Evolutionary conservation across 2,113 vertebrate species (phyloP), one percentile per base, ranked within the genome.

Genomic region (Lampris megalopsis): DNA sequence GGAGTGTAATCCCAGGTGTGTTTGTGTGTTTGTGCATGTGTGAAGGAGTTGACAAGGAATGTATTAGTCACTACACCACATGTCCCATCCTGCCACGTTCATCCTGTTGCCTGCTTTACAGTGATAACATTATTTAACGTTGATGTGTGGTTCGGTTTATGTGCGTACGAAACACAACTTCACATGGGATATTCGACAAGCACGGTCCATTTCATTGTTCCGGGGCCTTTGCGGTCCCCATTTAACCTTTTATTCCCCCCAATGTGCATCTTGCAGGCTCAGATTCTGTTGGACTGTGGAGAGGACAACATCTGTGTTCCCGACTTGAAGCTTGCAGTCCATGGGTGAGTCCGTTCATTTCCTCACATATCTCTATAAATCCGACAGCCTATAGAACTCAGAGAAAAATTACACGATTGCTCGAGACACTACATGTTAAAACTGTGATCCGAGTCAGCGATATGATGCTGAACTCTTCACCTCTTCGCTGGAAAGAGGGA

Each of bases 271-370:
- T 77, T 87, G 47, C 74, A 98, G 97, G 94, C 95, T 63, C 96
- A 97, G 81, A 98, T 98, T 81, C 90, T 96, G 88, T 86, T 98
- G 86, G 97, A 97, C 89, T 98, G 97, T 43, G 96, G 96, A 1
- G 96, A 97, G 41, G 96, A 98, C 90, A 98, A 98, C 88, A 95
- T 98, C 90, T 98, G 97, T 60, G 96, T 98, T 53, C 97, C 97
- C 54, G 96, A 97, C 82, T 89, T 98, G 49, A 96, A 96, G 86
- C 94, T 98, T 60, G 90, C 94, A 24, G 96, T 97, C 36, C 88
- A 91, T 2, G 94, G 95, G 97, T 97, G 86, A 94, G 95, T 88
- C 36, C 35, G 24, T 60, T 50, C 65, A 57, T 36, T 70, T 88
- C 73, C 61, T 80, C 54, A 43, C 54, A 41, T 38, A 5, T 4